Evolutionary conservation across 1,140 invertebrate genomes (phyloP), one percentile per base, ranked within the genome.

Genomic region (Drosophila oshimai): DNA sequence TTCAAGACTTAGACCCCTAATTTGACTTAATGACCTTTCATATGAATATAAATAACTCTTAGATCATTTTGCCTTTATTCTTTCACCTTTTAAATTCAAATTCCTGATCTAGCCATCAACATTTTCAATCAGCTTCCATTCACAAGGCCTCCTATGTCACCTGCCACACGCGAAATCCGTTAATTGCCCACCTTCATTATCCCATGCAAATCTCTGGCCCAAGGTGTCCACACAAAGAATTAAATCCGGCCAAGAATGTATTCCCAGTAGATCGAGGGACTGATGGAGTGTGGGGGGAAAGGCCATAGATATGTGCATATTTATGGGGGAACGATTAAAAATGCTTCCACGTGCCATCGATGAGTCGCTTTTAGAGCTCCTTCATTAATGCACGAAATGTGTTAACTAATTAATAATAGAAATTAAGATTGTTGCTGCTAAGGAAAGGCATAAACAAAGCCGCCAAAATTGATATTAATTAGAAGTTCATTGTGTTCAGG

Each of bases 401-500:
- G 79, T 75, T 86, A 75, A 60, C 71, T 45, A 86, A 86, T 84
- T 79, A 86, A 86, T 80, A 60, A 84, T 72, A 75, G 64, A 72
- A 79, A 83, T 84, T 74, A 62, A 74, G 67, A 70, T 60, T 42
- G 20, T 24, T 33, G 36, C 54, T 50, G 6, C 15, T 17, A 36
- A 29, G 29, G 37, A 53, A 53, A 22, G 29, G 33, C 58, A 39
- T 26, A 31, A 60, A 61, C 61, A 28, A 73, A 44, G 58, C 22
- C 49, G 36, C 37, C 39, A 12, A 78, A 78, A 58, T 61, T 47
- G 47, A 68, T 64, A 80, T 80, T 84, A 80, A 84, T 84, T 75
- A 75, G 57, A 53, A 61, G 54, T 44, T 53, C 55, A 67, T 84
- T 84, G 79, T 73, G 42, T 65, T 65, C 26, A 18, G 58, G 29